These are phyloP conservation scores for Geothlypis trichas DNA, from an alignment of 2,113 vertebrate genomes.

Conservation along the genomic window DNA sequence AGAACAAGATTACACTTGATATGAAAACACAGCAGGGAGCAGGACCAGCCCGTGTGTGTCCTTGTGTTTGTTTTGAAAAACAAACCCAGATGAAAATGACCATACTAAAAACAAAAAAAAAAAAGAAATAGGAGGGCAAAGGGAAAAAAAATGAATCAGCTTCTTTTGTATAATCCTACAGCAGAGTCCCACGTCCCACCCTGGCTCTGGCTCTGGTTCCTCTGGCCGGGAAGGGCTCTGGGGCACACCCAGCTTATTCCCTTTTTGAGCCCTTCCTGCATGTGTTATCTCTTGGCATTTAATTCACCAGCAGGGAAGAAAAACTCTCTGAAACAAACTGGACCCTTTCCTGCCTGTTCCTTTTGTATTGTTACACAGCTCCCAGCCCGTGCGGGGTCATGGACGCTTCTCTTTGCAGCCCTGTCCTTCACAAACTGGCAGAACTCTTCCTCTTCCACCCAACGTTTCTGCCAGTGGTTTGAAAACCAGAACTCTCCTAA, in stretches of 20 bases:
- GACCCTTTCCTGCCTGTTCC: not conserved
- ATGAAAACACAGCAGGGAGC: not conserved
- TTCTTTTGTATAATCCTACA: not conserved
- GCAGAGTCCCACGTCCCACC: not conserved
- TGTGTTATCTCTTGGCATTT: constrained; percentile 15
- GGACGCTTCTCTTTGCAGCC: accelerated
- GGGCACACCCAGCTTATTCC: constrained; percentile 34
- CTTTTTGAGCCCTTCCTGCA: constrained; percentile 25
- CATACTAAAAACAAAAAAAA: not conserved
- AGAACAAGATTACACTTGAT: not conserved
- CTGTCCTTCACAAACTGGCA: not conserved
- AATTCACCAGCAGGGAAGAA: not conserved
- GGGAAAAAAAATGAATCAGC: not conserved
- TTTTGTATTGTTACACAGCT: not conserved
- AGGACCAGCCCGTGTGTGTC: not conserved
- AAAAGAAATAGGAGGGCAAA: not conserved
- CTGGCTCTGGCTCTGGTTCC: not conserved
- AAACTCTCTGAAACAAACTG: not conserved
- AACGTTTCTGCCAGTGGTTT: not conserved
- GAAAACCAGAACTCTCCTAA: not conserved
- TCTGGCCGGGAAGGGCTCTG: not conserved
- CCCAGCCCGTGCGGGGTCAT: not conserved
- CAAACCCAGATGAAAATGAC: not conserved
- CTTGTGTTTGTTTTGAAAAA: constrained; percentile 21
- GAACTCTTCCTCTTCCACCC: not conserved